These are phyloP conservation scores for Fulmarus glacialis DNA, from an alignment of 2,113 vertebrate species.

Conservation along the genomic window DNA sequence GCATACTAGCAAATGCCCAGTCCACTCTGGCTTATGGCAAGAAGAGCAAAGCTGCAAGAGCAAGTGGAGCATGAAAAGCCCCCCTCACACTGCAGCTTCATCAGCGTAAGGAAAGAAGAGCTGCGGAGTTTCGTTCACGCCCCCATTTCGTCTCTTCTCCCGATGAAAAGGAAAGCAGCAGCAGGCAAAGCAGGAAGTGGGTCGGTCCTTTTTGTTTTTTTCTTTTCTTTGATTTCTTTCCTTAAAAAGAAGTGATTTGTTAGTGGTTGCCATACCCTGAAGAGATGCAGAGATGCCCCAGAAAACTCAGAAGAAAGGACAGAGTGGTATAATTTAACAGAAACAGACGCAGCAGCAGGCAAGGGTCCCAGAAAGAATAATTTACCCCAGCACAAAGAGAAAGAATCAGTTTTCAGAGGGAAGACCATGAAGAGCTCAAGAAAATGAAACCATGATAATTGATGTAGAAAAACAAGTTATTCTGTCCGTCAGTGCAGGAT, in stretches of 20 bases:
- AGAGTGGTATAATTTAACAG: not conserved
- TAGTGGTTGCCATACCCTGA: not conserved
- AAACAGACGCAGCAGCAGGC: not conserved
- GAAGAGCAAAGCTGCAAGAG: not conserved
- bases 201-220: not conserved
- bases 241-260: slow-evolving; percentile 6
- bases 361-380: not conserved
- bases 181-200: not conserved
- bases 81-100: not conserved
- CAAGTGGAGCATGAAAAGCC: not conserved
- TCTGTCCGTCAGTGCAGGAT: not conserved
- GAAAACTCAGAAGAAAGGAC: not conserved
- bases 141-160: not conserved
- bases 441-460: not conserved
- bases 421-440: not conserved
- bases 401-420: not conserved
- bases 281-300: not conserved
- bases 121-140: not conserved
- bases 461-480: not conserved
- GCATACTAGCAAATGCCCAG: not conserved
- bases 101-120: not conserved
- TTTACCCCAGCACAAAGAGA: not conserved
- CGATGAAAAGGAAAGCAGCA: not conserved
- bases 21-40: not conserved
- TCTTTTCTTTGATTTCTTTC: slow-evolving; percentile 1